Evolutionary conservation across 2,888 invertebrate genomes (phyloP).

Genomic region (Zele albiditarsus): DNA sequence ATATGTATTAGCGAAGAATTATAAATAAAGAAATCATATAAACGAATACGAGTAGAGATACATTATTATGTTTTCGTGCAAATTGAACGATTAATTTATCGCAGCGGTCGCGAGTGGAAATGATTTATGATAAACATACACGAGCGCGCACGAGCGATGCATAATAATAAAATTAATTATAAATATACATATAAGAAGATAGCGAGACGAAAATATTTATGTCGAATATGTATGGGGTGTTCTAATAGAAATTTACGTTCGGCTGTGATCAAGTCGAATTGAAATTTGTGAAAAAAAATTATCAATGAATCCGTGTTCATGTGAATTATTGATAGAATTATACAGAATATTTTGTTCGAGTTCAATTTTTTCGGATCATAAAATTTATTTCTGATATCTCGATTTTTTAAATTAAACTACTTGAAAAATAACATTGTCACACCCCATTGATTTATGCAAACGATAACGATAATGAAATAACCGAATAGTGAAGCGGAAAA

Average conservation of each 20-base stretch:
- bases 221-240: conserved; percentile 37
- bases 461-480: too few relatives aligned
- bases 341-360: too few relatives aligned
- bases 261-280: too few relatives aligned
- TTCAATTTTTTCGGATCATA: too few relatives aligned
- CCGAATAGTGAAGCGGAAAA: too few relatives aligned
- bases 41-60: not conserved
- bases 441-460: too few relatives aligned
- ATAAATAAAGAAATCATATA: not conserved
- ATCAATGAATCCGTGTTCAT: too few relatives aligned
- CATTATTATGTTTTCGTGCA: not conserved
- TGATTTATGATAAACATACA: conserved; percentile 27
- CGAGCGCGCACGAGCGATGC: conserved; percentile 26
- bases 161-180: conserved; percentile 20
- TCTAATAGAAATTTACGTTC: conserved; percentile 4
- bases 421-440: too few relatives aligned
- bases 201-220: not conserved
- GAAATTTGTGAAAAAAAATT: too few relatives aligned
- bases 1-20: not conserved
- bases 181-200: not conserved
- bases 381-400: too few relatives aligned
- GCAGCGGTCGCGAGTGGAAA: conserved; percentile 35
- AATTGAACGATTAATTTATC: conserved; percentile 38
- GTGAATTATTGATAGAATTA: too few relatives aligned
- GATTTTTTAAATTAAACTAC: too few relatives aligned